phyloP scores from a whole-genome alignment of 2,888 invertebrate genomes.

The Aporophyla nigra region DNA sequence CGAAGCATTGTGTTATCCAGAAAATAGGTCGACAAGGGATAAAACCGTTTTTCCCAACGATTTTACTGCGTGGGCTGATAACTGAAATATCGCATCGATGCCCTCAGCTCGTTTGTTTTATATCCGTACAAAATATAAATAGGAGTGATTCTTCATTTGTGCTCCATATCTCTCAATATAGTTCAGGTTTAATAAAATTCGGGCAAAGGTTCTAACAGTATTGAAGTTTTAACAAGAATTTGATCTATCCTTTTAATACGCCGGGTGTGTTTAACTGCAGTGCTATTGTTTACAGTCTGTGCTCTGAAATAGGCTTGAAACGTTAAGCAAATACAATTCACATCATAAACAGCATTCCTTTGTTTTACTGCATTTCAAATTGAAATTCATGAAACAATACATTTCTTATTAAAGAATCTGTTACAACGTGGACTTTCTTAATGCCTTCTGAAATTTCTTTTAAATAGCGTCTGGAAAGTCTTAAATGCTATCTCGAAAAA shows the following conservation, averaged over 20 bases:
- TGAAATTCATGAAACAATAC: conserved; percentile 8
- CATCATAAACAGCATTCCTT: conserved; percentile 4
- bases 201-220: not conserved
- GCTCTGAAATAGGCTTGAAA: conserved; percentile 26
- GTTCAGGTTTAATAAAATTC: conserved; percentile 10
- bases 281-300: conserved; percentile 15
- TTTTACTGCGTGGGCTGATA: conserved; percentile 58
- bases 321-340: conserved; percentile 18
- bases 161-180: conserved; percentile 2
- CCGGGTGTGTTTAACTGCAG: conserved; percentile 13
- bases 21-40: conserved; percentile 71
- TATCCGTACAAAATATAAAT: conserved; percentile 41
- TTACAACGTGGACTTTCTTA: not conserved
- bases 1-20: conserved; percentile 57
- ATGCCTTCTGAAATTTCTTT: not conserved
- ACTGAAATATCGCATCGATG: conserved; percentile 45
- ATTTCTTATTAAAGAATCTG: not conserved
- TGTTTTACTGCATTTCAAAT: conserved; percentile 6
- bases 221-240: conserved; percentile 4
- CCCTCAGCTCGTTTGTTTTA: conserved; percentile 45
- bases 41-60: conserved; percentile 56
- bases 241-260: not conserved
- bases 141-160: conserved; percentile 26
- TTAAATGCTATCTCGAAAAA: conserved; percentile 62
- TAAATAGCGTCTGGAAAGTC: conserved; percentile 1